Conservation (phyloP, 1,140 invertebrate genomes). For the Drosophila ogumai region DNA sequence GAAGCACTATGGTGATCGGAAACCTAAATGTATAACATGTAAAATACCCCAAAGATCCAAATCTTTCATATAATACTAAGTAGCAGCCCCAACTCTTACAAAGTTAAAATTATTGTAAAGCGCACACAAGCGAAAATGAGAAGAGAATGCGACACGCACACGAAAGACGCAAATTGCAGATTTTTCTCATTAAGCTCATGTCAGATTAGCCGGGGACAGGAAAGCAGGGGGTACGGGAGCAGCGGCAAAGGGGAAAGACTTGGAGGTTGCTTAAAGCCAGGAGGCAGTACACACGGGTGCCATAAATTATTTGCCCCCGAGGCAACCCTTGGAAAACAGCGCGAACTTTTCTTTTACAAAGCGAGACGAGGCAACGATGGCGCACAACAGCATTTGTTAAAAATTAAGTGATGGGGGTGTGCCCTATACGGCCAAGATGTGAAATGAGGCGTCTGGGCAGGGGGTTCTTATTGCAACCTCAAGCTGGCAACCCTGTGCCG, state of each 20-base stretch:
- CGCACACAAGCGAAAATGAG: constrained; percentile 70
- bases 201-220: constrained; percentile 46
- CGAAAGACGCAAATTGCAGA: constrained; percentile 68
- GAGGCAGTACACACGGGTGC: constrained; percentile 63
- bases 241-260: constrained; percentile 8
- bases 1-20: not conserved
- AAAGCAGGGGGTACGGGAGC: not conserved
- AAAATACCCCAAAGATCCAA: not conserved
- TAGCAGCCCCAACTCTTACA: constrained; percentile 10
- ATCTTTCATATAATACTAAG: not conserved
- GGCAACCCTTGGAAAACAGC: constrained; percentile 70
- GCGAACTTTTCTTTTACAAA: constrained; percentile 44
- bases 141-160: constrained; percentile 50
- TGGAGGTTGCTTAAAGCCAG: constrained; percentile 40
- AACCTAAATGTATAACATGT: not conserved
- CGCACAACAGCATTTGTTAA: constrained; percentile 67
- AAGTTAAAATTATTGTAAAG: constrained; percentile 67
- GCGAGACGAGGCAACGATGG: constrained; percentile 20
- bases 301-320: constrained; percentile 69
- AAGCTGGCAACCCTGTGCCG: constrained; percentile 43
- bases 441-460: constrained; percentile 10
- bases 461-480: constrained; percentile 53
- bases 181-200: constrained; percentile 77
- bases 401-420: constrained; percentile 80
- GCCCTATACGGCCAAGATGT: constrained; percentile 42